Evolutionary conservation across 2,888 invertebrate genomes (phyloP), one percentile per base, ranked within the genome.

Genomic region (Rhynchonema sp.): DNA sequence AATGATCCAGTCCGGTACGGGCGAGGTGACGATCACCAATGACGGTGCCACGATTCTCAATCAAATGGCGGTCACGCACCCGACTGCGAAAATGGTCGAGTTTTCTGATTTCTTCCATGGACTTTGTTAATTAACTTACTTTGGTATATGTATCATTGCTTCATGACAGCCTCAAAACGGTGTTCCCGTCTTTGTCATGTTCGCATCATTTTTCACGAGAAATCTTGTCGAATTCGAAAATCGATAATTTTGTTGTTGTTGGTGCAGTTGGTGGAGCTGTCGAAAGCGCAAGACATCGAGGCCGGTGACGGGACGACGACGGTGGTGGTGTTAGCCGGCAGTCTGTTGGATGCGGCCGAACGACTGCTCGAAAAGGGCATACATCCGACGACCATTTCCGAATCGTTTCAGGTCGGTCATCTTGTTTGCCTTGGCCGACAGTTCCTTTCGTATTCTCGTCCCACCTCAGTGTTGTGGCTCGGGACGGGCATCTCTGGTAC

Each of bases 251-350:
- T 26, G 20, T n/a, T n/a, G n/a, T n/a, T n/a, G 17, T 30, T 56
- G 22, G 26, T 54, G 59, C 72, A 89, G 89, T 79, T 98, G 72
- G 98, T 99, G 2, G 98, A 98, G 76, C 79, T 99, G 65, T 94
- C 96, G 1, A 86, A 90, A 70, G 96, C 98, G 25, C 98, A 71
- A 78, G 98, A 99, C 76, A 84, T 94, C 68, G 96, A 96, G 77
- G 98, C 98, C 68, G 98, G 98, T 56, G 98, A 99, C 79, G 98
- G 98, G 61, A 99, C 98, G 27, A 99, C 98, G 17, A 88, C 92
- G 27, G 98, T 98, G 59, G 96, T 96, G 17, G 87, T 99, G 6
- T 83, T 98, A 70, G 96, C 94, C 66, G 98, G 98, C 57, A 88
- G 92, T 64, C 76, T 99, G 57, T 78, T 99, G 59, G 92, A 96